phyloP scores from a whole-genome alignment of 1,140 invertebrate species.

The Melitaea cinxia region DNA sequence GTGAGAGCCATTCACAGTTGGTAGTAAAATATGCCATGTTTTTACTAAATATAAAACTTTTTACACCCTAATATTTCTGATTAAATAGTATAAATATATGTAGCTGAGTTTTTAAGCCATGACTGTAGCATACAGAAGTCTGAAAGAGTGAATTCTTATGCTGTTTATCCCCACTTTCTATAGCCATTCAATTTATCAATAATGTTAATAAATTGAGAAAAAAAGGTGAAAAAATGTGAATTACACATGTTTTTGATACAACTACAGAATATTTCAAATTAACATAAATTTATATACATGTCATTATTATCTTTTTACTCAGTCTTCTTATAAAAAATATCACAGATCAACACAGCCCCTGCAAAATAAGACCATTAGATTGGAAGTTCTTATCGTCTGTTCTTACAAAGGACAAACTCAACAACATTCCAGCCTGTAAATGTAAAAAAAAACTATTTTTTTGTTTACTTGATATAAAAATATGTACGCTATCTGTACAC shows the following conservation, averaged over 20 bases:
- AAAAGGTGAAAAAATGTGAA: background rate
- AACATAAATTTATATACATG: constrained; percentile 6
- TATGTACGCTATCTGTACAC: constrained; percentile 12
- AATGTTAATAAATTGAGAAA: no score
- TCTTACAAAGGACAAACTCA: background rate
- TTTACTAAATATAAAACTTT: no score
- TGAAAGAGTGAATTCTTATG: no score
- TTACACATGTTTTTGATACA: background rate
- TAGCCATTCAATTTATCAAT: no score
- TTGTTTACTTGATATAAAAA: background rate
- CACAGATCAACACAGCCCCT: constrained; percentile 51
- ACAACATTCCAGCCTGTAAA: background rate
- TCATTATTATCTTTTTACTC: background rate
- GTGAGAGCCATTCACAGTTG: no score
- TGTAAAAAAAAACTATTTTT: background rate
- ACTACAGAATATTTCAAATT: constrained; percentile 4
- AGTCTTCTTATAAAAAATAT: constrained; percentile 34
- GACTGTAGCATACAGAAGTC: no score
- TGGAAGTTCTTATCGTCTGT: background rate
- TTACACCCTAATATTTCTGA: no score
- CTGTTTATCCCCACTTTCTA: no score
- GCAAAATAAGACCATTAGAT: background rate
- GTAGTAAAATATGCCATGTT: no score
- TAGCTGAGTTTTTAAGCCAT: no score
- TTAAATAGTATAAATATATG: no score